Base-by-base conservation (phyloP, 1,140 invertebrate genomes). In the Drosophila ohnishii region DNA sequence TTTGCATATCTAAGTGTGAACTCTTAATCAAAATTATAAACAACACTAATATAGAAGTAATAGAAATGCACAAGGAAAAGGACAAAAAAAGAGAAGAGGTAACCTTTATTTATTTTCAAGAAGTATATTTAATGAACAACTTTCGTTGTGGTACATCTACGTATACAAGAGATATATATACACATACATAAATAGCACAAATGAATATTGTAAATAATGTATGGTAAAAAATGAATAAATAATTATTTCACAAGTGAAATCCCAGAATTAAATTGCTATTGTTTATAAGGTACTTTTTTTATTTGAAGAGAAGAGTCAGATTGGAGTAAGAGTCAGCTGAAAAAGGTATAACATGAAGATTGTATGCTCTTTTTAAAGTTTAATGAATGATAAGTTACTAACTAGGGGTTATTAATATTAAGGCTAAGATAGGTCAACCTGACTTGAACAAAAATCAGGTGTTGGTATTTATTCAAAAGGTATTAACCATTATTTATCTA, bases 141-240 rank as follows among this genome's bases (percentile, higher is more conserved):
- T 63, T 58, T 40, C 34, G 34, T 70, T 70, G 67, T 71, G 57
- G 57, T 55, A 75, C 80, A 64, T 53, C 50, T 51, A 56, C 56
- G 55, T 75, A 67, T 73, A 78, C 47, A 57, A 78, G 16, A 73
- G 13, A 74, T 47, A 70, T 53, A 82, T 53, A 74, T 28, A 55
- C 16, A 66, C 19, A 56, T 39, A 78, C 53, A 69, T 75, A 64
- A 61, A 59, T 79, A 79, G 65, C 82, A 76, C 75, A 75, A 79
- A 64, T 78, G 67, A 76, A 65, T 86, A 86, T 82, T 86, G 83
- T 86, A 86, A 82, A 86, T 83, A 83, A 53, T 75, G 79, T 78
- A 83, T 70, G 80, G 45, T 78, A 70, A 70, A 50, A 50, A 79
- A 66, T 53, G 57, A 74, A 71, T 71, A 77, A 65, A 78, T 57